Conservation (phyloP, 2,888 invertebrate genomes). For the Dicranocentrus wangi region DNA sequence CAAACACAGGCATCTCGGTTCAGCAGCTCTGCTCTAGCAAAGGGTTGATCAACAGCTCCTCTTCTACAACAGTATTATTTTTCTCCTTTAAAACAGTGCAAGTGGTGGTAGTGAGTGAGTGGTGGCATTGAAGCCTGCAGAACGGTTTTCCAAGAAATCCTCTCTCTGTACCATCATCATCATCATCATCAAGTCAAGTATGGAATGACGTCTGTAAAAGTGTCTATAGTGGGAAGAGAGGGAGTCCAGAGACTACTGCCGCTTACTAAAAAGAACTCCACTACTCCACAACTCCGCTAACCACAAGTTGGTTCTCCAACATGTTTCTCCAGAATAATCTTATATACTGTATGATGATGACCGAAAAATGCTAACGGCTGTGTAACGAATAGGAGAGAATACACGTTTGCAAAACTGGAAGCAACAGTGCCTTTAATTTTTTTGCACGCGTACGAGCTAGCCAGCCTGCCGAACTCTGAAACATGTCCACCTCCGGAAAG, state of each 20-base stretch:
- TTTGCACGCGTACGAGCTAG: too few species aligned
- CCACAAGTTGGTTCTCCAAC: too few species aligned
- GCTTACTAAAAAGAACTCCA: slow-evolving; percentile 2
- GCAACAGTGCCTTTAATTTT: slow-evolving; percentile 45
- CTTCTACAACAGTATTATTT: too few species aligned
- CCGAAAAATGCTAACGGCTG: slow-evolving; percentile 31
- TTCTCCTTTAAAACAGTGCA: background rate
- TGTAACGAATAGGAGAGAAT: slow-evolving; percentile 34
- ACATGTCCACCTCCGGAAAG: too few species aligned
- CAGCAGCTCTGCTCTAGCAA: too few species aligned
- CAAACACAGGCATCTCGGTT: too few species aligned
- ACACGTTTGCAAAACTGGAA: slow-evolving; percentile 25
- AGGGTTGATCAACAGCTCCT: too few species aligned
- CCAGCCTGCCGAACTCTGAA: too few species aligned
- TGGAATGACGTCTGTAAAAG: slow-evolving; percentile 65
- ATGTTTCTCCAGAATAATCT: slow-evolving; percentile 9
- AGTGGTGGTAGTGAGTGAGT: slow-evolving; percentile 9
- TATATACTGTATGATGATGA: slow-evolving; percentile 22
- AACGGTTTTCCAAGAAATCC: slow-evolving; percentile 38
- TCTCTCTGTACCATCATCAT: background rate
- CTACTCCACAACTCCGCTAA: too few species aligned
- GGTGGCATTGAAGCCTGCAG: slow-evolving; percentile 52
- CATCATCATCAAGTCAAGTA: slow-evolving; percentile 41
- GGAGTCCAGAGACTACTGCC: background rate
- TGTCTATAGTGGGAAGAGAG: slow-evolving; percentile 51